Evolutionary conservation across 92 coral and sea anemone species (phyloP).

Genomic region (Hydrozoanthus gracilis): DNA sequence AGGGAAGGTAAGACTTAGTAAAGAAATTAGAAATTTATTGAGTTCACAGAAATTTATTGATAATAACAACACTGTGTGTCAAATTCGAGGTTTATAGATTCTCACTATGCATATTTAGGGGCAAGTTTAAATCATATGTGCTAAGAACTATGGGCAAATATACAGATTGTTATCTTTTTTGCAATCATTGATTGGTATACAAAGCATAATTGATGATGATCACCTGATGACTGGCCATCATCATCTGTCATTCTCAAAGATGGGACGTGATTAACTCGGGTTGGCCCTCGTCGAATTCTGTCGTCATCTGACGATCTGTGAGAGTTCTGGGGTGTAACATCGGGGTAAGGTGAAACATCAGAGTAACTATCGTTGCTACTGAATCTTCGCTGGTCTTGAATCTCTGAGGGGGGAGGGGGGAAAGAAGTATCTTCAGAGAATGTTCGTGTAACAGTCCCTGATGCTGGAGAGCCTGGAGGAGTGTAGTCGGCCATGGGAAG

Average conservation of each 20-base stretch:
- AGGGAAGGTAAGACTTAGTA: too few species aligned
- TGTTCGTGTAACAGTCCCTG: constrained; percentile 52
- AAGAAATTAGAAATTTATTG: too few species aligned
- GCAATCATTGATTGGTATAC: neutral
- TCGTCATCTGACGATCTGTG: constrained; percentile 41
- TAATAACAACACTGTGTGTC: too few species aligned
- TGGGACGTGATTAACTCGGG: constrained; percentile 78
- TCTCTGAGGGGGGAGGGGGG: constrained; percentile 81
- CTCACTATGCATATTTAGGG: too few species aligned
- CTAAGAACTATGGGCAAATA: too few species aligned
- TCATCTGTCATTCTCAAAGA: constrained; percentile 76
- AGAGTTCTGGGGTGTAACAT: constrained; percentile 62
- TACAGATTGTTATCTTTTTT: too few species aligned
- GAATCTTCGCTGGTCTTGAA: constrained; percentile 55
- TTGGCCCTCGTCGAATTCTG: constrained; percentile 60
- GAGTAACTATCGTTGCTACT: constrained; percentile 68
- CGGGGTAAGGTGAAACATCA: constrained; percentile 78
- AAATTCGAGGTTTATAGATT: too few species aligned
- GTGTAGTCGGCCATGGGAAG: constrained; percentile 84
- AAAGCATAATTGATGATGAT: neutral
- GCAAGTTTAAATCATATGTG: too few species aligned
- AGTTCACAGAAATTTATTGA: too few species aligned
- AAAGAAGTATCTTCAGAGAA: constrained; percentile 69
- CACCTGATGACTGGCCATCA: constrained; percentile 70
- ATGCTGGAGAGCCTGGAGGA: constrained; percentile 75